Evolutionary conservation across 2,888 invertebrate genomes (phyloP).

Genomic region (Alloscopus bannaensis): DNA sequence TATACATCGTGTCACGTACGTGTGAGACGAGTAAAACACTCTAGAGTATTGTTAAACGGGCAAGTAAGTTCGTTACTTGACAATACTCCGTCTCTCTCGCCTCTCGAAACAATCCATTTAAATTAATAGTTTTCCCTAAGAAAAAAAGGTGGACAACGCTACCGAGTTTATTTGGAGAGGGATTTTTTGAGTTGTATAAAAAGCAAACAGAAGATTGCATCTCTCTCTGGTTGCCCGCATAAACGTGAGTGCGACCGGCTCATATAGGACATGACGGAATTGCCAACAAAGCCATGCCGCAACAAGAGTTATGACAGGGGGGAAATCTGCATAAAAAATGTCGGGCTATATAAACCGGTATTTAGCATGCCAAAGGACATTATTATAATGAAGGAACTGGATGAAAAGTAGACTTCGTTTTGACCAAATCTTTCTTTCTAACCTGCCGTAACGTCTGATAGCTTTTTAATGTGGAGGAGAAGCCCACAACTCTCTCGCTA

Average conservation of each 20-base stretch:
- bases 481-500: slow-evolving; percentile 16
- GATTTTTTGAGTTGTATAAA: too few relatives aligned
- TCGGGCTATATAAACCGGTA: slow-evolving; percentile 59
- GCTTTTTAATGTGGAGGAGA: slow-evolving; percentile 32
- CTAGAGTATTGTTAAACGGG: too few relatives aligned
- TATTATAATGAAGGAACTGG: slow-evolving; percentile 61
- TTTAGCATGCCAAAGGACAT: slow-evolving; percentile 56
- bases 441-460: slow-evolving; percentile 20
- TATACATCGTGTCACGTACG: too few relatives aligned
- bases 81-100: too few relatives aligned
- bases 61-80: background rate
- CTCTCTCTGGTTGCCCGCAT: background rate
- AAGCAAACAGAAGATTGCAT: too few relatives aligned
- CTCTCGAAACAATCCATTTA: too few relatives aligned
- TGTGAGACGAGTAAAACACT: too few relatives aligned
- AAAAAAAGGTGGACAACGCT: background rate
- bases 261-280: slow-evolving; percentile 39
- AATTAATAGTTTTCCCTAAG: background rate
- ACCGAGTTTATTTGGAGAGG: slow-evolving; percentile 5
- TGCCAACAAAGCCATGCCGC: slow-evolving; percentile 47
- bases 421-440: slow-evolving; percentile 32
- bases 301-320: slow-evolving; percentile 46
- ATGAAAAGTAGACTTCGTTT: slow-evolving; percentile 46
- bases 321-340: slow-evolving; percentile 57
- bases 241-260: background rate